Evolutionary conservation across 2,888 invertebrate genomes (phyloP).

Genomic region (Drosophila putrida): DNA sequence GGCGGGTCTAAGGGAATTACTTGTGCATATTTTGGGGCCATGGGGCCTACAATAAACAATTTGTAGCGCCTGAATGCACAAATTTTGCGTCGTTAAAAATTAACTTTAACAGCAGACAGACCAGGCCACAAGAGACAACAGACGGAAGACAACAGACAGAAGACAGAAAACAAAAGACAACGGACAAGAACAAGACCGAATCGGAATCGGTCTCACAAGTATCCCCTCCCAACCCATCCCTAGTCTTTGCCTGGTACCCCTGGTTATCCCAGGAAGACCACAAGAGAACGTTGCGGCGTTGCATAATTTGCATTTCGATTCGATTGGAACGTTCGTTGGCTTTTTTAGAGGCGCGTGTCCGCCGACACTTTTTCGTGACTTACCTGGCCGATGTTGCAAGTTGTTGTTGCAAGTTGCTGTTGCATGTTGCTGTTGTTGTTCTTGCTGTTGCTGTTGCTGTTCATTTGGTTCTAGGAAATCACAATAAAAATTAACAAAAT

Average conservation of each 20-base stretch:
- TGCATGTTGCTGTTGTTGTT: slow-evolving; percentile 2
- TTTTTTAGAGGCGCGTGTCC: slow-evolving; percentile 83
- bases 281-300: slow-evolving; percentile 57
- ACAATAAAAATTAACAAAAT: slow-evolving; percentile 80
- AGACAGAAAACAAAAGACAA: slow-evolving; percentile 1
- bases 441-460: slow-evolving; percentile 17
- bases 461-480: slow-evolving; percentile 78
- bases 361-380: slow-evolving; percentile 83
- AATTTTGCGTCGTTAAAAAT: slow-evolving; percentile 78
- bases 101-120: slow-evolving; percentile 71
- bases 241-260: neutral
- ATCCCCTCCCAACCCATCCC: slow-evolving; percentile 2
- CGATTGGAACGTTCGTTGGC: slow-evolving; percentile 79
- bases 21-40: slow-evolving; percentile 52
- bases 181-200: slow-evolving; percentile 34
- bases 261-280: slow-evolving; percentile 6
- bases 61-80: slow-evolving; percentile 81
- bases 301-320: slow-evolving; percentile 85
- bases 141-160: slow-evolving; percentile 14
- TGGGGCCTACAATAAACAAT: slow-evolving; percentile 76
- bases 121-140: slow-evolving; percentile 23
- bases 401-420: slow-evolving; percentile 9
- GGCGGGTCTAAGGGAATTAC: slow-evolving; percentile 50
- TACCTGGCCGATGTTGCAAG: slow-evolving; percentile 46
- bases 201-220: slow-evolving; percentile 34